Evolutionary conservation across 2,113 vertebrate genomes (phyloP).

Genomic region (Condylura cristata): DNA sequence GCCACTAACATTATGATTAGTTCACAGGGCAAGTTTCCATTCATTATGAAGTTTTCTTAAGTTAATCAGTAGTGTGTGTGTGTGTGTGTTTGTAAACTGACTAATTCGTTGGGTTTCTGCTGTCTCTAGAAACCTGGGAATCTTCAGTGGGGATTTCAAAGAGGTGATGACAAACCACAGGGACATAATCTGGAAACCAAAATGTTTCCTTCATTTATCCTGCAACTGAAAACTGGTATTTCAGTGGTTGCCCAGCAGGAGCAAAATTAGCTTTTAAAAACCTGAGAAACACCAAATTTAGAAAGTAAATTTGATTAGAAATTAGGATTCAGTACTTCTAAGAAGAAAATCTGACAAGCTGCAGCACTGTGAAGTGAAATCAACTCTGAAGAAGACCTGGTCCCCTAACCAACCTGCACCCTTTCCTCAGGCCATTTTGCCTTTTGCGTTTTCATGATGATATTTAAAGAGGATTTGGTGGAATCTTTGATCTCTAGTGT

Average conservation of each 20-base stretch:
- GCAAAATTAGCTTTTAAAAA: background rate
- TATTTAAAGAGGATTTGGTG: background rate
- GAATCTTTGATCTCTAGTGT: background rate
- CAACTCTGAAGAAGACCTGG: background rate
- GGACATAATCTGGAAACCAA: background rate
- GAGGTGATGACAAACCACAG: background rate
- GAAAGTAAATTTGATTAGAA: conserved; percentile 20
- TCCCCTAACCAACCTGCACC: too few species aligned
- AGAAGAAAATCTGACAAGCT: background rate
- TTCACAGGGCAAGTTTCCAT: background rate
- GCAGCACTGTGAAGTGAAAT: background rate
- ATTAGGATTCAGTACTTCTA: background rate
- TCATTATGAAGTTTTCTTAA: conserved; percentile 14
- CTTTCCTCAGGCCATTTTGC: background rate
- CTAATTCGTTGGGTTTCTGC: background rate
- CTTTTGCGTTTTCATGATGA: background rate
- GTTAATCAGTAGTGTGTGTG: background rate
- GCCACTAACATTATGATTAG: background rate
- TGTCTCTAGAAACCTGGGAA: background rate
- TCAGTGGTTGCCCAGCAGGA: background rate
- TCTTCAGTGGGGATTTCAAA: background rate
- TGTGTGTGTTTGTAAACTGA: background rate
- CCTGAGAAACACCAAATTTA: background rate
- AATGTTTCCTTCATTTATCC: background rate
- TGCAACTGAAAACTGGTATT: conserved; percentile 16